These are phyloP conservation scores for Gephyroberyx darwinii DNA, from an alignment of 2,797 vertebrate genomes.

Conservation along the genomic window DNA sequence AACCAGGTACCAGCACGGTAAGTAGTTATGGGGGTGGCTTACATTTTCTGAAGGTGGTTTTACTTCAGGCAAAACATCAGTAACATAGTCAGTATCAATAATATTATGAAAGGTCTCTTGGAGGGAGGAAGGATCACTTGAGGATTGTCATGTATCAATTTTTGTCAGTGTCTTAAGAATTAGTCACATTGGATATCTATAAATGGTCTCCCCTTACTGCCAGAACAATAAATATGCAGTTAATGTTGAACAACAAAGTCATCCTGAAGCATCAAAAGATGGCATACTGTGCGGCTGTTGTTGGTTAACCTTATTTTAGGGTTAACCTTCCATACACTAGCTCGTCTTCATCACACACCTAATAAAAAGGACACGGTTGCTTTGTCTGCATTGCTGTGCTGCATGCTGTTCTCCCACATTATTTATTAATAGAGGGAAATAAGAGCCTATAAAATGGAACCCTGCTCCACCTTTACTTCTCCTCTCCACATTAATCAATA, in stretches of 20 bases:
- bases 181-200: background rate
- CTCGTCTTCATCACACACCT: constrained; percentile 22
- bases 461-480: constrained; percentile 39
- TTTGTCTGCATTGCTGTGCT: constrained; percentile 63
- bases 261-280: background rate
- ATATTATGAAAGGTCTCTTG: too few relatives aligned
- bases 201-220: background rate
- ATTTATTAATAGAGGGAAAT: constrained; percentile 55
- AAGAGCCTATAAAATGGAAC: constrained; percentile 24
- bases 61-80: too few relatives aligned
- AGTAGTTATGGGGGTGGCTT: too few relatives aligned
- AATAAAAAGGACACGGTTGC: constrained; percentile 35
- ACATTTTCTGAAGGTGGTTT: too few relatives aligned
- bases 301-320: background rate
- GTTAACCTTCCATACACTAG: constrained; percentile 18
- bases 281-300: background rate
- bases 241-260: background rate
- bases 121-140: too few relatives aligned
- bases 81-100: too few relatives aligned
- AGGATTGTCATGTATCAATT: too few relatives aligned
- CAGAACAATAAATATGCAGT: background rate
- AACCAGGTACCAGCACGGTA: too few relatives aligned
- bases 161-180: background rate
- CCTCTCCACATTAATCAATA: constrained; percentile 72
- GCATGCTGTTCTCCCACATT: constrained; percentile 47